Base-by-base conservation (phyloP, 2,113 vertebrate species). In the Cebidichthys violaceus region DNA sequence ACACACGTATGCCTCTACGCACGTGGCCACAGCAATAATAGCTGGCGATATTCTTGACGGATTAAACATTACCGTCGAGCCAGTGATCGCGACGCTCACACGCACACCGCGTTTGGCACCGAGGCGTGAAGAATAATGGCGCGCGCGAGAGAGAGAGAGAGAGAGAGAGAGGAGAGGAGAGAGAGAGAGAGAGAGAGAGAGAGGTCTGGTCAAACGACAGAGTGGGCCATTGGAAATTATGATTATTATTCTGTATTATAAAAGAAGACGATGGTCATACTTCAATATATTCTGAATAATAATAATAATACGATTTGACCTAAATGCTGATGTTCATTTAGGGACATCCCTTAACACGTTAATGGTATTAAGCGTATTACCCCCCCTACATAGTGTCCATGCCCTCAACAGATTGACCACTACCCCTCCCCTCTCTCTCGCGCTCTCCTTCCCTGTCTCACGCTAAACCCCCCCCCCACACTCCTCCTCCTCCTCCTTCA, bases 11-110 rank as follows among this genome's bases (percentile, higher is more conserved):
- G 86, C 80, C 33, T 72, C n/a, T 9, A 77, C 59, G 80, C 92
- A 93, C 91, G 87, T 92, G 91, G 86, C 86, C 77, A 57, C 83
- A 50, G 78, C 75, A 77, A 61, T 81, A 87, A 87, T 65, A 84
- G 78, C 75, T 17, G 60, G 61, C 77, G 77, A 83, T 60, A 83
- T 82, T 66, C 62, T 59, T 64, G 66, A 77, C 60, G 61, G 76
- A 85, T 83, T 79, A 75, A 78, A 79, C 72, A 54, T 64, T 59
- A 68, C 17, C 66, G 29, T 24, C 61, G 68, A 70, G 24, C 50
- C 57, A 31, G 15, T 50, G 57, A 71, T 68, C 72, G 41, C 1
- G 24, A 41, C 9, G 5, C 22, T 14, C 20, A 61, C 80, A 73
- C 22, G 47, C 41, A 52, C n/a, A 4, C 37, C 27, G 39, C 10